Conservation (phyloP, 2,888 invertebrate genomes). For the Buathra laborator region DNA sequence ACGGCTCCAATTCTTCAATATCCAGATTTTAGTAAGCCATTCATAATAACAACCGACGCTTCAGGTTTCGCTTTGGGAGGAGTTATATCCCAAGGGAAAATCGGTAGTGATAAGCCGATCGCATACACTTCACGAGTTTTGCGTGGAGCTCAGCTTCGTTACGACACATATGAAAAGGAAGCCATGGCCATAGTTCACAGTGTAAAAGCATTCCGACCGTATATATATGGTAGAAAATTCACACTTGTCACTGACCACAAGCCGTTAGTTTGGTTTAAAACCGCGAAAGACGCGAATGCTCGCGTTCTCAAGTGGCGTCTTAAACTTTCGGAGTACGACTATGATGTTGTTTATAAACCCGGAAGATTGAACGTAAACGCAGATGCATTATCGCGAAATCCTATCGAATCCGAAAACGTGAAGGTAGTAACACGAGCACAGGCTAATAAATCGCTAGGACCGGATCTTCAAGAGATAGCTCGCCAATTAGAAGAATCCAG, state of each 20-base stretch:
- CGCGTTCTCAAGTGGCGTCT: not conserved
- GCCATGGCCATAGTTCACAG: not conserved
- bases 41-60: constrained; percentile 29
- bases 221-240: not conserved
- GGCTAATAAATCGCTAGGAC: too few relatives aligned
- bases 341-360: not conserved
- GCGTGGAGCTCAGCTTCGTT: not conserved
- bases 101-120: constrained; percentile 39
- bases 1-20: constrained; percentile 24
- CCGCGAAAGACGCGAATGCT: not conserved
- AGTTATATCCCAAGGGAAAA: constrained; percentile 39
- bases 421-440: too few relatives aligned
- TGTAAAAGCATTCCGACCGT: not conserved
- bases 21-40: constrained; percentile 35
- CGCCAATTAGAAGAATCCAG: too few relatives aligned
- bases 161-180: not conserved
- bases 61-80: constrained; percentile 37
- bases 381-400: not conserved
- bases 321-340: not conserved
- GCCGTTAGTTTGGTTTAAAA: not conserved
- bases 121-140: not conserved
- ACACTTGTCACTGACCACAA: not conserved
- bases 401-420: not conserved
- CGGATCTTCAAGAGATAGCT: too few relatives aligned
- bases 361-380: too few relatives aligned